A percentile compares a stretch with the other conserved stretches of the same genome.
phyloP scores from a whole-genome alignment of 2,797 vertebrate genomes.

The Artibeus jamaicensis region DNA sequence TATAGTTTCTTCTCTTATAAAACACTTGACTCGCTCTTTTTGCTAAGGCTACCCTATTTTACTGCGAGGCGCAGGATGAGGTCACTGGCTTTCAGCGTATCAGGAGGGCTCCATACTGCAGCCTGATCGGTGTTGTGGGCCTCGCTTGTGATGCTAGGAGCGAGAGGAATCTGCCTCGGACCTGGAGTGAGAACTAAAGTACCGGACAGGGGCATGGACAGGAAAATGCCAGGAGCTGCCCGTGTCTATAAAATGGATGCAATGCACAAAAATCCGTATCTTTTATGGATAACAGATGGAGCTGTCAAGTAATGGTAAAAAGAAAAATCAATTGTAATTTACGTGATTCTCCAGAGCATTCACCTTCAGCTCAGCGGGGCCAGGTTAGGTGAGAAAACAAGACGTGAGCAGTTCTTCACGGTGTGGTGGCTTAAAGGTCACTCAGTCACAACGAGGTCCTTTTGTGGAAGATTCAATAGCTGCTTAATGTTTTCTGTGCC shows the following conservation, averaged over 20 bases:
- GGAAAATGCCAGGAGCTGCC: not conserved
- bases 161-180: conserved; percentile 34
- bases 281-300: not conserved
- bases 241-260: not conserved
- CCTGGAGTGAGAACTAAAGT: not conserved
- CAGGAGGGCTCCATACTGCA: conserved; percentile 55
- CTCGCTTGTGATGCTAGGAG: not conserved
- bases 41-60: conserved; percentile 53
- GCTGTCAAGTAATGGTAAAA: not conserved
- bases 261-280: not conserved
- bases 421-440: not conserved
- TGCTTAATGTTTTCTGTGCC: not conserved
- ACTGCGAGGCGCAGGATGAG: not conserved
- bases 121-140: conserved; percentile 63
- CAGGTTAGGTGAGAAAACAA: not conserved
- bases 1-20: conserved; percentile 68
- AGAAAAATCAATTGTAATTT: not conserved
- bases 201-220: not conserved
- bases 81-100: conserved; percentile 54
- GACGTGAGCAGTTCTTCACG: not conserved
- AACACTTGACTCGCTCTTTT: conserved; percentile 65
- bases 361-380: not conserved
- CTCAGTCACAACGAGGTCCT: not conserved
- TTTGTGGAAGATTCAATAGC: not conserved
- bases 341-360: not conserved